Base-by-base conservation (phyloP, 2,888 invertebrate genomes). In the Drosophila peninsularis region DNA sequence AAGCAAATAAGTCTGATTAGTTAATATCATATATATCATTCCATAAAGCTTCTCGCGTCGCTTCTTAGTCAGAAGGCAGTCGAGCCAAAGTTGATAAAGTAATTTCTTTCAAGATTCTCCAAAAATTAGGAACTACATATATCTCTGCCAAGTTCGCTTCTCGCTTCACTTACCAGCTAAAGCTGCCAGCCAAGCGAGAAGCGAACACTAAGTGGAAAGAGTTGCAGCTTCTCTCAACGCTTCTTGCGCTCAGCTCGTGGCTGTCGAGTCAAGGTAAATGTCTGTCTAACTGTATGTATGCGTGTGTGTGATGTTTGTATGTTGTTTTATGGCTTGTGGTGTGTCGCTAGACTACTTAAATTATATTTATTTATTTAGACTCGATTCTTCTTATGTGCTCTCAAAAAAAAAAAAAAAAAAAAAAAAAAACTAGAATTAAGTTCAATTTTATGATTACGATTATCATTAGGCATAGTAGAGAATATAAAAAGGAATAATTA, bases 401-500 rank as follows among this genome's bases (percentile, higher is more conserved):
- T 80, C 81, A 75, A 75, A 78, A 80, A 77, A 80, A 82, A 84
- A 78, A 72, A 68, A 75, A 68, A 76, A 75, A 70, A 71, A 71
- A 62, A 62, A 24, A 70, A 71, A 71, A 62, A 61, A n/a, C 1
- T 30, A 30, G 21, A 52, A 37, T 52, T 37, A 24, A 9, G 5
- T 24, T 52, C 19, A 24, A 52, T 19, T 53, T 75, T 80, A 74
- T 70, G 65, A 67, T 79, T 86, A 86, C 61, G 65, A 75, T 75
- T 75, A 78, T 78, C 78, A 74, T 80, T 87, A 87, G 78, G 79
- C 75, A 79, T 87, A 88, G 68, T 72, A 80, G 80, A 82, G 70
- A 81, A 75, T 87, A 87, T 76, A 88, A 85, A 85, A 77, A 81
- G 87, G 87, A 73, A 85, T 85, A 85, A 85, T 85, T 85, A 85